These are phyloP conservation scores for Pandion haliaetus DNA, from an alignment of 2,113 vertebrate genomes.

Conservation along the genomic window DNA sequence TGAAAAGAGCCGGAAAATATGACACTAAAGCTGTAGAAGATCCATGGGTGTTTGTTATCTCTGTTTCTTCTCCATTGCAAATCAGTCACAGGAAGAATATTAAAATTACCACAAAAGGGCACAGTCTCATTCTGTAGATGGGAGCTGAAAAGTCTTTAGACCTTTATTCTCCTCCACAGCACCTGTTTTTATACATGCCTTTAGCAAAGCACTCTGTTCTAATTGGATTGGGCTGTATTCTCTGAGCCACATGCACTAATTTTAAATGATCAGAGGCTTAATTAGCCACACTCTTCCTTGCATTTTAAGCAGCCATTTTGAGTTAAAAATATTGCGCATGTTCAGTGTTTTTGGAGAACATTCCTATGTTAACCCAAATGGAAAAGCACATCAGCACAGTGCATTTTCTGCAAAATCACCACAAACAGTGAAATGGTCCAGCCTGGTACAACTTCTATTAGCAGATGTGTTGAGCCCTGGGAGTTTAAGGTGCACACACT, in stretches of 20 bases:
- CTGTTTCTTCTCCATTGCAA: neutral
- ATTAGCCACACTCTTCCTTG: neutral
- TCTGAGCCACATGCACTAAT: neutral
- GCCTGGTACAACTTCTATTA: no score
- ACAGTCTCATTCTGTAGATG: neutral
- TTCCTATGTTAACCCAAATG: neutral
- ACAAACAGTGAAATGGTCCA: neutral
- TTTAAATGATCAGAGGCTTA: neutral
- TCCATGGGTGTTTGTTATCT: neutral
- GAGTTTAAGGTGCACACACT: neutral
- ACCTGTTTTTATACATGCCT: neutral
- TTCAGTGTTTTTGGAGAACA: neutral
- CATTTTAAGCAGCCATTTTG: slow-evolving; percentile 3
- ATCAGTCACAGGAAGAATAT: neutral
- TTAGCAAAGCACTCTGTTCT: neutral
- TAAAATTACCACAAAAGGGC: neutral
- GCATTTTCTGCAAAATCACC: neutral
- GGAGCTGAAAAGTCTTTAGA: neutral
- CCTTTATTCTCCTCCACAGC: neutral
- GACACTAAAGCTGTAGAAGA: neutral
- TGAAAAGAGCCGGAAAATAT: neutral
- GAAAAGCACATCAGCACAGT: neutral
- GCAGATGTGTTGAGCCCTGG: neutral
- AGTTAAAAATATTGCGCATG: neutral
- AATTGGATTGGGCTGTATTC: neutral